Conservation (phyloP, 2,888 invertebrate species). For the Bruchidius siliquastri region DNA sequence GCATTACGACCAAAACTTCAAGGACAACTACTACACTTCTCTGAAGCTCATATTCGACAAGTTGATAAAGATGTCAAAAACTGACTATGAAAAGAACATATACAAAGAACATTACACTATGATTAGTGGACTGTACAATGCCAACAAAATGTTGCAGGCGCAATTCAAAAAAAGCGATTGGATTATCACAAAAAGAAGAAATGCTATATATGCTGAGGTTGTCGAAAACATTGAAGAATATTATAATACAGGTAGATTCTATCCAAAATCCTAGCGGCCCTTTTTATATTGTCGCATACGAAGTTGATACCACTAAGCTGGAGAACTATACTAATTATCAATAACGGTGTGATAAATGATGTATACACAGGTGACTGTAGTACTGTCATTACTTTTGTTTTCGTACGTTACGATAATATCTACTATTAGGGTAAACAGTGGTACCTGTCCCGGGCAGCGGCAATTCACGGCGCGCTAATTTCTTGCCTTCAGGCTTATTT, state of each 20-base stretch:
- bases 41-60: constrained; percentile 14
- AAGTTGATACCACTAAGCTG: too few species aligned
- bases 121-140: constrained; percentile 18
- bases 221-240: constrained; percentile 16
- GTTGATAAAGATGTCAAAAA: constrained; percentile 10
- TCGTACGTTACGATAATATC: too few species aligned
- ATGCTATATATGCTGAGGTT: constrained; percentile 20
- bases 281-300: too few species aligned
- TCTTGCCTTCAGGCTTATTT: too few species aligned
- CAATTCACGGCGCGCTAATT: too few species aligned
- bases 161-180: constrained; percentile 18
- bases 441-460: too few species aligned
- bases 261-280: not conserved
- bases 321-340: too few species aligned
- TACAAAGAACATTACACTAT: constrained; percentile 12
- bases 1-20: not conserved
- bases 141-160: constrained; percentile 20
- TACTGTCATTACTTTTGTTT: too few species aligned
- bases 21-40: constrained; percentile 19
- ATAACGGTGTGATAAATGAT: too few species aligned
- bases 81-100: constrained; percentile 3
- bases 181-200: constrained; percentile 5
- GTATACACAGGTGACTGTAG: too few species aligned
- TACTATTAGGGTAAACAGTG: too few species aligned
- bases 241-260: constrained; percentile 9